Percentiles rank a stretch among this genome's conserved stretches.
These are phyloP conservation scores for Lysandra coridon DNA, from an alignment of 2,888 invertebrate species.

Conservation along the genomic window DNA sequence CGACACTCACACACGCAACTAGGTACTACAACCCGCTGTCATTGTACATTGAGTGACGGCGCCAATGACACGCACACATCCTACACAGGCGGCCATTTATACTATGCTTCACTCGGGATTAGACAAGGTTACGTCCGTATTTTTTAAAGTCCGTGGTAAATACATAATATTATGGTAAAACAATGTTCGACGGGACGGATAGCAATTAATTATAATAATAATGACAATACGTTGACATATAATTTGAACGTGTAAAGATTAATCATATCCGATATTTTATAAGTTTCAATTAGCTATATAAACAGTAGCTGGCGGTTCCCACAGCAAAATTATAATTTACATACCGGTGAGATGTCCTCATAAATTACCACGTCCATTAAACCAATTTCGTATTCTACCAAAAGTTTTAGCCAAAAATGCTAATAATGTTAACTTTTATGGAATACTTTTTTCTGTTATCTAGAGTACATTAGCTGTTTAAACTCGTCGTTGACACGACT, in stretches of 20 bases:
- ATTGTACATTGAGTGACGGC: too few relatives aligned
- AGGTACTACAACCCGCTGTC: too few relatives aligned
- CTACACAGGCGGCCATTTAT: too few relatives aligned
- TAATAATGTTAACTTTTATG: neutral
- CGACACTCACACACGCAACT: too few relatives aligned
- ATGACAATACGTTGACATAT: neutral
- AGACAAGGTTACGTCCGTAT: too few relatives aligned
- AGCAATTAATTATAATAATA: neutral
- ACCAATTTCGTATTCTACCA: neutral
- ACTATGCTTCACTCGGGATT: too few relatives aligned
- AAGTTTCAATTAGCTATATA: neutral
- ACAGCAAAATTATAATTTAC: neutral
- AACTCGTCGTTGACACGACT: neutral
- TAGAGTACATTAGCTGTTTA: neutral
- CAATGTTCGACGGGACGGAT: too few relatives aligned
- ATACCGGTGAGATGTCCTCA: neutral
- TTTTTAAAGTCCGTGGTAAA: too few relatives aligned
- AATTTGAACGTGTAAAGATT: neutral
- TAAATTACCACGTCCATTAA: neutral
- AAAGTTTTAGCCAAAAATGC: neutral
- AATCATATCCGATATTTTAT: neutral
- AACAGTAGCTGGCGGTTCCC: neutral
- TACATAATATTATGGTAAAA: too few relatives aligned
- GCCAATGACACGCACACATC: too few relatives aligned
- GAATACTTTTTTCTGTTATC: constrained; percentile 3